Conservation (phyloP, 2,797 vertebrate genomes). For the Acrocephalus scirpaceus region DNA sequence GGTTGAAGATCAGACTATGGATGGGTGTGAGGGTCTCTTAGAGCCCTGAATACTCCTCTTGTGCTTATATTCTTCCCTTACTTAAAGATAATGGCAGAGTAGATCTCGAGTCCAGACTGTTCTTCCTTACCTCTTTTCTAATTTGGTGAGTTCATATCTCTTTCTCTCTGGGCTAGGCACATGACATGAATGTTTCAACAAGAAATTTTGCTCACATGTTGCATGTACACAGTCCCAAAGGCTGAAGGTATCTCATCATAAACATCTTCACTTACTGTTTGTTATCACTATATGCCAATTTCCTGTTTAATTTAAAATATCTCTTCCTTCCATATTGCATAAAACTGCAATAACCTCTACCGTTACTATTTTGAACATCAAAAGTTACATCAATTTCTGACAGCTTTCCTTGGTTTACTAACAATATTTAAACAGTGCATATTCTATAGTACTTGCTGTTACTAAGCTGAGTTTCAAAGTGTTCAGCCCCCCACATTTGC, state of each 20-base stretch:
- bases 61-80: background rate
- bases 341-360: slow-evolving; percentile 29
- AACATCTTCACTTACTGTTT: background rate
- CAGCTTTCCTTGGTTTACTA: slow-evolving; percentile 29
- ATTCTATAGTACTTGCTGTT: background rate
- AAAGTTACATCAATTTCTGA: background rate
- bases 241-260: background rate
- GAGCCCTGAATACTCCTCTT: background rate
- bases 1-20: background rate
- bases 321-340: slow-evolving; percentile 29
- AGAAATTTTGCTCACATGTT: background rate
- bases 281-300: background rate
- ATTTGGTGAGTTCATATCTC: background rate
- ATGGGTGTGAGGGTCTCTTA: background rate
- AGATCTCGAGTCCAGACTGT: background rate
- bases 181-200: background rate
- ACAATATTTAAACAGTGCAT: background rate
- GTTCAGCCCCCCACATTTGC: fast-evolving
- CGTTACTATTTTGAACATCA: slow-evolving; percentile 28
- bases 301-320: slow-evolving; percentile 50
- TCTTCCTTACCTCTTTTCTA: background rate
- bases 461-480: background rate
- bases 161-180: background rate
- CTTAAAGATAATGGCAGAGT: background rate
- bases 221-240: background rate